Percentiles rank a stretch among this genome's conserved stretches.
Evolutionary conservation across 2,888 invertebrate species (phyloP).

Genomic region (Schrankia costaestrigalis): DNA sequence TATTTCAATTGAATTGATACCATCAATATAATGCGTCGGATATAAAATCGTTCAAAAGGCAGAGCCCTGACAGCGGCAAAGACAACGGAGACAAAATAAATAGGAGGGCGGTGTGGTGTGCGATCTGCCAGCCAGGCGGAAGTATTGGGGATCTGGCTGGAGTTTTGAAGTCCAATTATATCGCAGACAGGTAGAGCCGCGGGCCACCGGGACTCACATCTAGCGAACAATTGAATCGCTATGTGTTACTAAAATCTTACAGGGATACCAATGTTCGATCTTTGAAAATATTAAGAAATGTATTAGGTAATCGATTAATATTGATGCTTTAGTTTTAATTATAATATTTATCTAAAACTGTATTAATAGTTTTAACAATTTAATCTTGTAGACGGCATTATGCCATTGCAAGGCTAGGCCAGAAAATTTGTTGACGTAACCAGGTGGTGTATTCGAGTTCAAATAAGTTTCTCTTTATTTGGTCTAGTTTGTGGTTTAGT

Average conservation of each 20-base stretch:
- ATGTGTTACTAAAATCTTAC: too few species aligned
- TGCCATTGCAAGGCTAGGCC: too few species aligned
- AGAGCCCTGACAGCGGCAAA: constrained; percentile 68
- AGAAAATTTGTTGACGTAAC: too few species aligned
- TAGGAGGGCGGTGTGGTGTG: constrained; percentile 56
- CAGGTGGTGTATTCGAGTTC: too few species aligned
- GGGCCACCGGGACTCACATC: constrained; percentile 31
- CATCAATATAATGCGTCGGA: constrained; percentile 69
- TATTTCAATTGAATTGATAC: constrained; percentile 67
- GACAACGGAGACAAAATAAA: constrained; percentile 77
- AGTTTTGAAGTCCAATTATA: constrained; percentile 82
- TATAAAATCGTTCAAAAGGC: constrained; percentile 71
- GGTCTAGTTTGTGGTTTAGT: too few species aligned
- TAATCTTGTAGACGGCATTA: background rate
- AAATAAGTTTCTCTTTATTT: too few species aligned
- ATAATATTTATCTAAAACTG: too few species aligned
- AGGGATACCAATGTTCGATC: too few species aligned
- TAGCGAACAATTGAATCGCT: constrained; percentile 9
- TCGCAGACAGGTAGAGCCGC: constrained; percentile 62
- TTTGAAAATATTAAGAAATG: too few species aligned
- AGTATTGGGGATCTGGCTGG: constrained; percentile 77
- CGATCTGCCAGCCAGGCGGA: constrained; percentile 68
- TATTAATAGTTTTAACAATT: background rate
- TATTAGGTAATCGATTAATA: too few species aligned
- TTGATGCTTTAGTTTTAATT: too few species aligned